Evolutionary conservation across 2,888 invertebrate genomes (phyloP).

Genomic region (Mythimna ferrago): DNA sequence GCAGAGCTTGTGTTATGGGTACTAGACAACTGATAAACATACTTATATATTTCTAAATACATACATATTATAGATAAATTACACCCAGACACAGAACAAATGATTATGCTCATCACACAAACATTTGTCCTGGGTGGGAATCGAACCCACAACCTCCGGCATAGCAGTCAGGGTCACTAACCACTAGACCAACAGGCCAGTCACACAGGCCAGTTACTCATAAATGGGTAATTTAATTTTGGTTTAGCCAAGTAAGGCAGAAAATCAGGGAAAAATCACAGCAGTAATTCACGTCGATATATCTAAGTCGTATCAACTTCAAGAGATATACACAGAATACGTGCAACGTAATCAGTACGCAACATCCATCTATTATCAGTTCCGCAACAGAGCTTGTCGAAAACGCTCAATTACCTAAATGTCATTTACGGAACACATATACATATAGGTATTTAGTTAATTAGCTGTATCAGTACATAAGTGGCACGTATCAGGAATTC

Average conservation of each 20-base stretch:
- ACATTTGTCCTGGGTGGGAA: too few species aligned
- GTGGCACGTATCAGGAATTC: conserved; percentile 72
- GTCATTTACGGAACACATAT: conserved; percentile 48
- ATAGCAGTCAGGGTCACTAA: too few species aligned
- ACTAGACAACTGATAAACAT: too few species aligned
- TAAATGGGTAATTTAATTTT: not conserved
- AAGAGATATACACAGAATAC: not conserved
- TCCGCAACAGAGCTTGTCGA: conserved; percentile 46
- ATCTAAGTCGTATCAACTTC: not conserved
- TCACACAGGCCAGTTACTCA: too few species aligned
- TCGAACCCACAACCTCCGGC: too few species aligned
- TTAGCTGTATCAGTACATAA: conserved; percentile 55
- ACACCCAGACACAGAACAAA: too few species aligned
- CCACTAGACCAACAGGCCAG: too few species aligned
- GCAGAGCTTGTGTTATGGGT: too few species aligned
- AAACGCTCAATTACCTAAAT: conserved; percentile 60
- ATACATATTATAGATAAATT: too few species aligned
- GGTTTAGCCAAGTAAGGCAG: not conserved
- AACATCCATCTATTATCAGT: conserved; percentile 47
- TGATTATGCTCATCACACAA: too few species aligned
- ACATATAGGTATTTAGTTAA: conserved; percentile 58
- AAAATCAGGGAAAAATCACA: not conserved
- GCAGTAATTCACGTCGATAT: not conserved
- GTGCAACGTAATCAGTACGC: conserved; percentile 18
- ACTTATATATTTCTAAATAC: too few species aligned